Evolutionary conservation across 2,797 vertebrate genomes (phyloP).

Genomic region (Anniella stebbinsi): DNA sequence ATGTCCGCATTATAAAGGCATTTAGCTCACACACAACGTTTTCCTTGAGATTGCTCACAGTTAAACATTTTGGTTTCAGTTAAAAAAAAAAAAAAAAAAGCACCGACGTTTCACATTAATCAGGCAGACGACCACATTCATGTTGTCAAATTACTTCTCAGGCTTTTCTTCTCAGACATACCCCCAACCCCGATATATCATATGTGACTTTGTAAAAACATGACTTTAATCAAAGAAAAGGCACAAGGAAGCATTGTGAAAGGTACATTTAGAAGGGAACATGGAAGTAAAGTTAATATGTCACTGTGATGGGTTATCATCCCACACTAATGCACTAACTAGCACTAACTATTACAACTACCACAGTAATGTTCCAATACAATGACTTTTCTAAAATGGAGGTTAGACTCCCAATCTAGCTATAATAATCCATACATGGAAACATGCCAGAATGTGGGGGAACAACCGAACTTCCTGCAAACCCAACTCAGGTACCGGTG

Average conservation of each 20-base stretch:
- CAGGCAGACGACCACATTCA: neutral
- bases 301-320: neutral
- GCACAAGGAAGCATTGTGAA: neutral
- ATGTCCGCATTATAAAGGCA: conserved; percentile 28
- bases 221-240: neutral
- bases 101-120: conserved; percentile 14
- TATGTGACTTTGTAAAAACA: neutral
- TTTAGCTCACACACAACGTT: conserved; percentile 23
- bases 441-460: neutral
- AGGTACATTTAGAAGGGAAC: neutral
- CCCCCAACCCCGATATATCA: neutral
- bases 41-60: conserved; percentile 17
- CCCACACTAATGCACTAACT: too few relatives aligned
- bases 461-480: neutral
- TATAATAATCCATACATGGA: neutral
- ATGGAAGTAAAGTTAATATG: neutral
- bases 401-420: neutral
- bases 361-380: neutral
- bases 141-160: conserved; percentile 31
- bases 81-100: too few relatives aligned
- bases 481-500: neutral
- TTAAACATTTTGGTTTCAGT: conserved; percentile 24
- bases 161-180: neutral
- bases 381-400: neutral
- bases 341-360: neutral